phyloP scores from a whole-genome alignment of 1,140 invertebrate species.

The Aporrectodea caliginosa region DNA sequence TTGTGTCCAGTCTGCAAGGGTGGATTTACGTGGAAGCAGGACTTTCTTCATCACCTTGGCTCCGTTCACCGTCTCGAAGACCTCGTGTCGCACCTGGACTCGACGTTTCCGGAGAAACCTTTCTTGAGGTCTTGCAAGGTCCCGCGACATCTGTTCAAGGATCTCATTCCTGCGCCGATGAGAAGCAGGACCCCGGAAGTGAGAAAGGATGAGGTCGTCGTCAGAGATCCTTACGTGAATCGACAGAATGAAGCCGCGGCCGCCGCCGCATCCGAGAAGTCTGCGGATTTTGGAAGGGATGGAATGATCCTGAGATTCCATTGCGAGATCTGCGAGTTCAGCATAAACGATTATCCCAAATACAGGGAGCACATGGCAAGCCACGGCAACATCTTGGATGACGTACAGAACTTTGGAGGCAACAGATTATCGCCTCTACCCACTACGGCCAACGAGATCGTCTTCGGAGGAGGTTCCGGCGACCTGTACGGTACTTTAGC shows the following conservation, averaged over 20 bases:
- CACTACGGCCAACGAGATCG: background rate
- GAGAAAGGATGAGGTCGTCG: background rate
- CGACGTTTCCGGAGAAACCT: background rate
- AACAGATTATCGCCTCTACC: too few relatives aligned
- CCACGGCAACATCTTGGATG: background rate
- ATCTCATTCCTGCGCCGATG: background rate
- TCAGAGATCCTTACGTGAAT: background rate
- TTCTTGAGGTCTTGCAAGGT: background rate
- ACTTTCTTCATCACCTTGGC: constrained; percentile 17
- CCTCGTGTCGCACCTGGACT: background rate
- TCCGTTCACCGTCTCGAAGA: background rate
- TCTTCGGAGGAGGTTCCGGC: background rate
- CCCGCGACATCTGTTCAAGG: constrained; percentile 6
- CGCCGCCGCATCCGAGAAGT: background rate
- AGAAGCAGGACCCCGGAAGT: too few relatives aligned
- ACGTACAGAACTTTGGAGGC: background rate
- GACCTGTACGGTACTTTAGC: background rate
- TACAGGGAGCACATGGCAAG: constrained; percentile 5
- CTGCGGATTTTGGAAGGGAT: background rate
- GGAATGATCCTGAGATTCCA: constrained; percentile 1
- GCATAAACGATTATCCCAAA: constrained; percentile 3
- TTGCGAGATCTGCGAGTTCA: constrained; percentile 15
- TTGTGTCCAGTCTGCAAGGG: constrained; percentile 23
- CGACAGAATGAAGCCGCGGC: background rate
- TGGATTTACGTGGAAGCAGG: constrained; percentile 5